Conservation (phyloP, 2,797 vertebrate genomes). For the Pyrocephalus nanus region DNA sequence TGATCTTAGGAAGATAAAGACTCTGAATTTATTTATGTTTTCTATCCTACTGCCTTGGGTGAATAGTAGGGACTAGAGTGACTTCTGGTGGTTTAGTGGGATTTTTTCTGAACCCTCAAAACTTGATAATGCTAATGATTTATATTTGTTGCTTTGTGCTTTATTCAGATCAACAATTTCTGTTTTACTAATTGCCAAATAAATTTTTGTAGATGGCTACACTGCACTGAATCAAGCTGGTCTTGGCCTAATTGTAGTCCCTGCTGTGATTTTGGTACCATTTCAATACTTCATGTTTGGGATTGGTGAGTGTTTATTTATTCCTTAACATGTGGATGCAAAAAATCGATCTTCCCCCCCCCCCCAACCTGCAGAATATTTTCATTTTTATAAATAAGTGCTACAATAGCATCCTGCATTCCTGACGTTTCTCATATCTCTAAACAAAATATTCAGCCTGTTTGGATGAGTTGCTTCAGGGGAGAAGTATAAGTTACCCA, state of each 20-base stretch:
- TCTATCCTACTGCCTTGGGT: background rate
- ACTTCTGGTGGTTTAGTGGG: background rate
- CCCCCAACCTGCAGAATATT: background rate
- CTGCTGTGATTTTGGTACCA: constrained; percentile 59
- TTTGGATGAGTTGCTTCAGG: background rate
- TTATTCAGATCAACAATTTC: background rate
- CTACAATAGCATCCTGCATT: background rate
- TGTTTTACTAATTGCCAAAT: background rate
- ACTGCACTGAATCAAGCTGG: constrained; percentile 57
- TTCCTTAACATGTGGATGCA: background rate
- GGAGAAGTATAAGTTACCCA: background rate
- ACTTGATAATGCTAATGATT: background rate
- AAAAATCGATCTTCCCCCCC: background rate
- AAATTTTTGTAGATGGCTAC: constrained; percentile 70
- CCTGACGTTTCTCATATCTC: background rate
- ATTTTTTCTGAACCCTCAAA: background rate
- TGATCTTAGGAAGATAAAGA: background rate
- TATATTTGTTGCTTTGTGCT: background rate
- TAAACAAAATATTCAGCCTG: background rate
- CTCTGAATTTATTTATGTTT: background rate
- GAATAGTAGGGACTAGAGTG: background rate
- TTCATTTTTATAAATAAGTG: background rate
- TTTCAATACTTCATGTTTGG: constrained; percentile 72
- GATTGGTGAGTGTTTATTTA: constrained; percentile 69
- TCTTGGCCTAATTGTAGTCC: constrained; percentile 73